Evolutionary conservation across 64 coral and sea anemone species (phyloP).

Genomic region (Stichodactyla helianthus): DNA sequence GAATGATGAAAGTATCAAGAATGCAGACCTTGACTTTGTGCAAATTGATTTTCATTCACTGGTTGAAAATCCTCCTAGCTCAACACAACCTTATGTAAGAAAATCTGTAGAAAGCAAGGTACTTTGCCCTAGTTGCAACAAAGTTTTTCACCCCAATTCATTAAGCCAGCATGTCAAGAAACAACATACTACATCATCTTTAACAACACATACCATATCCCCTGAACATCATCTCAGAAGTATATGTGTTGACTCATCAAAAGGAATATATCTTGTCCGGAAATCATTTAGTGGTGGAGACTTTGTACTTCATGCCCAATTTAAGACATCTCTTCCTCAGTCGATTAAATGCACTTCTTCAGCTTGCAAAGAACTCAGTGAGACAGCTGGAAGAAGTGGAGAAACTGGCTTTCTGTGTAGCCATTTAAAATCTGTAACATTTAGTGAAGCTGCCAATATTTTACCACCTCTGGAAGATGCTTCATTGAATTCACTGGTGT

Average conservation of each 20-base stretch:
- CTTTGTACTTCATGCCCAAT: constrained; percentile 10
- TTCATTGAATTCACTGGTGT: constrained; percentile 15
- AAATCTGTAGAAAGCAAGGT: no score
- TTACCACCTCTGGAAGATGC: not conserved
- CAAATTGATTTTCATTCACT: no score
- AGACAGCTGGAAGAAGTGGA: constrained; percentile 5
- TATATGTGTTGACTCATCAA: constrained; percentile 9
- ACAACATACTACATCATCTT: constrained; percentile 3
- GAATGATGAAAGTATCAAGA: no score
- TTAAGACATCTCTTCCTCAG: not conserved
- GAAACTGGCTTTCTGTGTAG: constrained; percentile 6
- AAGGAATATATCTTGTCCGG: constrained; percentile 18
- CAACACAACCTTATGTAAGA: no score
- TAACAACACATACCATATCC: no score
- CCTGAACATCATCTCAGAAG: constrained; percentile 1
- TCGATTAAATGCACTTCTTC: constrained; percentile 9
- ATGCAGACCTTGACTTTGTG: no score
- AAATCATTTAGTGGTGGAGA: constrained; percentile 1
- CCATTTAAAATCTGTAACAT: constrained; percentile 17
- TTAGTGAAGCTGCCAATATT: no score
- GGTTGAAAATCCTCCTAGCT: no score
- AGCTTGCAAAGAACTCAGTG: constrained; percentile 6
- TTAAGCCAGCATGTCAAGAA: constrained; percentile 3
- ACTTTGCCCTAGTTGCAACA: not conserved
- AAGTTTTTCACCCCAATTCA: constrained; percentile 17